Percentiles rank a stretch among this genome's conserved stretches.
Conservation (phyloP, 2,888 invertebrate species). For the Sphinx pinastri region DNA sequence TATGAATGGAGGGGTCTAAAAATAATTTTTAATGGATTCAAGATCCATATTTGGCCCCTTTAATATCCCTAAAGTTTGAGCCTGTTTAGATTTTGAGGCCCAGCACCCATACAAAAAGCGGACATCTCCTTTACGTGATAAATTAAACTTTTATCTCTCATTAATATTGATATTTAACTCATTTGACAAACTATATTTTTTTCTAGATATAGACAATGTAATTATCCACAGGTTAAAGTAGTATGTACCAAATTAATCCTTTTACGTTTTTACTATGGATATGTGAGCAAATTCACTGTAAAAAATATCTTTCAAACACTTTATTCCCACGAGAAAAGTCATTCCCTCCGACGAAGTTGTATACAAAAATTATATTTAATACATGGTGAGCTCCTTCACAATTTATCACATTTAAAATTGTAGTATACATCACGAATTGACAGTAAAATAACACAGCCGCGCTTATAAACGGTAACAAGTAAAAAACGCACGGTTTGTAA, state of each 20-base stretch:
- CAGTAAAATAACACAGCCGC: slow-evolving; percentile 16
- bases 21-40: too few relatives aligned
- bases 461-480: slow-evolving; percentile 6
- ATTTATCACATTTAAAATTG: slow-evolving; percentile 21
- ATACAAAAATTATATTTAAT: slow-evolving; percentile 11
- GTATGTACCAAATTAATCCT: background rate
- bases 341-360: background rate
- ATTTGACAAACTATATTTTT: too few relatives aligned
- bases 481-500: slow-evolving; percentile 11
- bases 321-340: background rate
- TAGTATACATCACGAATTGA: slow-evolving; percentile 21
- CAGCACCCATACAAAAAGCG: too few relatives aligned
- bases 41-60: too few relatives aligned
- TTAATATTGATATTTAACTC: too few relatives aligned
- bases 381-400: background rate
- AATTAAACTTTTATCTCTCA: too few relatives aligned
- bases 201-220: too few relatives aligned
- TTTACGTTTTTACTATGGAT: background rate
- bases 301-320: background rate
- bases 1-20: too few relatives aligned
- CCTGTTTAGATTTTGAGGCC: too few relatives aligned
- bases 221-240: background rate
- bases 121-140: too few relatives aligned
- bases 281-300: background rate
- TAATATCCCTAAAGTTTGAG: too few relatives aligned